Evolutionary conservation across 2,888 invertebrate species (phyloP), one percentile per base, ranked within the genome.

Genomic region (Tachina lurida): DNA sequence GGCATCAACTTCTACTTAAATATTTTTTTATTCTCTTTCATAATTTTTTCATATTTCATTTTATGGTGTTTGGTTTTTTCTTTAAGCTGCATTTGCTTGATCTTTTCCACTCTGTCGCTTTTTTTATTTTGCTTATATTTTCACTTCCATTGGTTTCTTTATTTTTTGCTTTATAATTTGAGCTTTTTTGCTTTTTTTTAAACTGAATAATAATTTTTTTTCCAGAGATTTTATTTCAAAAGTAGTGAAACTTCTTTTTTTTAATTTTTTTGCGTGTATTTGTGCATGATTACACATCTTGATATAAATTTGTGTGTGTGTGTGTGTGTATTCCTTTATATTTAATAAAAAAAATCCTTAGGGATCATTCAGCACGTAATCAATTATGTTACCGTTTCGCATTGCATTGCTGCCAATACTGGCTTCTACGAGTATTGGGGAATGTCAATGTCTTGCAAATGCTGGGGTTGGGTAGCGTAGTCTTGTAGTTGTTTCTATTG

Each of bases 281-380:
- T 41, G 22, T 68, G 43, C 52, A 43, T 43, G n/a, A 2, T 15
- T 47, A 19, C 45, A 43, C n/a, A 13, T 67, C 1, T 58, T 31
- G 31, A 7, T 70, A 17, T 41, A 49, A 52, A 62, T 19, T 1
- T 12, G 2, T 17, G 3, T 47, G 39, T 74, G 17, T 22, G 43
- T 74, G 17, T 22, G 52, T 54, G 39, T 76, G 43, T 62, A 47
- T 65, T 10, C 19, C 7, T 8, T 49, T n/a, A 22, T 22, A 47
- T 52, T 39, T 77, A 39, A 77, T 81, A 86, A 86, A 80, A 86
- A 80, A 87, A 86, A 87, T 88, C 86, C 85, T 62, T n/a, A 39
- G 74, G 79, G 80, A 88, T 87, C 87, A 84, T 87, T 87, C 88
- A 79, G 87, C 88, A 89, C 88, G 87, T 88, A 89, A 87, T 87